Conservation (phyloP, 53 echinoderm and acorn worm genomes). For the Hippasteria phrygiana region DNA sequence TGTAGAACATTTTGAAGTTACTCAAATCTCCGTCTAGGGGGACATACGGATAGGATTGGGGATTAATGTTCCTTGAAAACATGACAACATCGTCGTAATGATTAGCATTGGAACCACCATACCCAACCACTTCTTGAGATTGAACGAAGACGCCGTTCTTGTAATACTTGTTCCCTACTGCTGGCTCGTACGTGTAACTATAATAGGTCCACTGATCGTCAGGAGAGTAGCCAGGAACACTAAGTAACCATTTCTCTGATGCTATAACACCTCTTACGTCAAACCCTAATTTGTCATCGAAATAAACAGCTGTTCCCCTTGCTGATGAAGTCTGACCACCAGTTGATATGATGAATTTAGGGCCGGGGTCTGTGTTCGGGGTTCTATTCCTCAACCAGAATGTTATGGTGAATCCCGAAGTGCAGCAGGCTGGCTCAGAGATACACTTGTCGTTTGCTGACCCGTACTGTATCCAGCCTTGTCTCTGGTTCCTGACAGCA, state of each 20-base stretch:
- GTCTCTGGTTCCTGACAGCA: neutral
- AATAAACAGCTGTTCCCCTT: neutral
- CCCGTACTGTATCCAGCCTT: neutral
- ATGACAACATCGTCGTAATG: neutral
- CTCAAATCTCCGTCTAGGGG: neutral
- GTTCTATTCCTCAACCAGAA: constrained; percentile 41
- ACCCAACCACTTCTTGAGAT: neutral
- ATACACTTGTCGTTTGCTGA: constrained; percentile 7
- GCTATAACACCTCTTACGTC: neutral
- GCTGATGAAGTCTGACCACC: neutral
- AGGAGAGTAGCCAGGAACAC: neutral
- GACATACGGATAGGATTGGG: neutral
- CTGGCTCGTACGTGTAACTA: constrained; percentile 5
- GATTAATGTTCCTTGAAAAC: neutral
- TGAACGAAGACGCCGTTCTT: neutral
- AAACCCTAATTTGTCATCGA: neutral
- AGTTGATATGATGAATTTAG: neutral
- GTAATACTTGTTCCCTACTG: constrained; percentile 2
- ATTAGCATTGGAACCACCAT: neutral
- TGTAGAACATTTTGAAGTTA: constrained; percentile 43
- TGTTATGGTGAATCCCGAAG: constrained; percentile 23
- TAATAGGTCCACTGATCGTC: constrained; percentile 22
- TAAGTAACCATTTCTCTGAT: neutral
- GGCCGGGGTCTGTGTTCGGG: no score
- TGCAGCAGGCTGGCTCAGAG: constrained; percentile 38